Conservation (phyloP, 2,888 invertebrate species). For the Nemoura dubitans region DNA sequence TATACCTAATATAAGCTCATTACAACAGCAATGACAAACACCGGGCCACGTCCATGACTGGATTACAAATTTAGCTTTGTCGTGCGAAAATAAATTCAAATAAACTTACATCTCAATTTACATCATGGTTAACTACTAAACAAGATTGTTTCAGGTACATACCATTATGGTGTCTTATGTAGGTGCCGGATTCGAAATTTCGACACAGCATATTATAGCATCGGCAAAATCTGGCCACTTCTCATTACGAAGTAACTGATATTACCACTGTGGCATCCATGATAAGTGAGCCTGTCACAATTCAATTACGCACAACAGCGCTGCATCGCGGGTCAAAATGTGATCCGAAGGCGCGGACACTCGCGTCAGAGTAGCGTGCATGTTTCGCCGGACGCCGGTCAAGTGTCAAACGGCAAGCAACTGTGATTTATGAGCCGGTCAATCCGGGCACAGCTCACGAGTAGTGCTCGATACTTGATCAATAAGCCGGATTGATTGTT, state of each 20-base stretch:
- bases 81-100: background rate
- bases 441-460: background rate
- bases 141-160: no score
- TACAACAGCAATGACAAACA: background rate
- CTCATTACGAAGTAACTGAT: no score
- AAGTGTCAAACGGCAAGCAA: background rate
- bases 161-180: no score
- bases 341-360: background rate
- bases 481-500: slow-evolving; percentile 7
- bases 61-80: background rate
- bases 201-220: no score
- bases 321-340: background rate
- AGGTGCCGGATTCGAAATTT: no score
- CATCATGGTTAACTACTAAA: background rate
- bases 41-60: background rate
- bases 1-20: background rate
- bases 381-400: background rate
- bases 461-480: background rate
- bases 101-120: background rate
- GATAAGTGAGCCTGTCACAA: background rate
- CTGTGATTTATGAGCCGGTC: background rate
- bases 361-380: background rate
- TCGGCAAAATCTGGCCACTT: no score
- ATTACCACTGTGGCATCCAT: background rate
- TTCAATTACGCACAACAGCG: background rate